Conservation (phyloP, 2,113 vertebrate genomes). For the Rhodinocichla rosea region DNA sequence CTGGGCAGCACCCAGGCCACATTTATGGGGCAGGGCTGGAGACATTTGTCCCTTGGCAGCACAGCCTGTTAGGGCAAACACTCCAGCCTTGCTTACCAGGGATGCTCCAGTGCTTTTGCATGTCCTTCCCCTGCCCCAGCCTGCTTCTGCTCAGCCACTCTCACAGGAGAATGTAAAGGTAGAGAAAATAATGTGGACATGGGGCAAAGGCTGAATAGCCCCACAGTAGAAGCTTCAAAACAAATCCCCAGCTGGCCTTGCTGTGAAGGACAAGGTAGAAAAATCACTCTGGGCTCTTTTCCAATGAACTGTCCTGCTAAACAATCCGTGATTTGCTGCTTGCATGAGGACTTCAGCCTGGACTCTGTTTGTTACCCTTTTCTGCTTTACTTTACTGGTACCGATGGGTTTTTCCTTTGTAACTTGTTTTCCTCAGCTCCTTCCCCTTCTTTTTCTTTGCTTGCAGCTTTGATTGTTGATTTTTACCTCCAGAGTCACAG, state of each 20-base stretch:
- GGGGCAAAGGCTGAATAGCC: background rate
- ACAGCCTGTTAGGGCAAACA: background rate
- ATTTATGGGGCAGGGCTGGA: rapidly evolving
- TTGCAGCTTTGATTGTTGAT: constrained; percentile 65
- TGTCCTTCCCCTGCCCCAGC: background rate
- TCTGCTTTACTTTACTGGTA: constrained; percentile 8
- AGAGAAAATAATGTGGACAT: background rate
- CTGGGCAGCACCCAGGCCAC: background rate
- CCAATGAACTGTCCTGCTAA: background rate
- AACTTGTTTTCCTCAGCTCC: constrained; percentile 47
- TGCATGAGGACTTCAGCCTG: constrained; percentile 48
- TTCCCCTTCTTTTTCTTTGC: constrained; percentile 59
- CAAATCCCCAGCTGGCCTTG: background rate
- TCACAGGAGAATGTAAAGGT: background rate
- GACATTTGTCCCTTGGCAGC: background rate
- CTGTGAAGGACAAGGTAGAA: background rate
- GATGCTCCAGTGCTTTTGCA: background rate
- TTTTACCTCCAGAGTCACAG: constrained; percentile 66
- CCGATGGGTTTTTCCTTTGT: background rate
- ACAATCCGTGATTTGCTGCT: background rate
- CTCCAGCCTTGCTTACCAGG: background rate
- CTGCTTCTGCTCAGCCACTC: background rate
- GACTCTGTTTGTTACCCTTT: background rate
- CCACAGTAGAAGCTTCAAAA: background rate
- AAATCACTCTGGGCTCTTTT: constrained; percentile 36